Evolutionary conservation across 1,140 invertebrate genomes (phyloP).

Genomic region (Musca vetustissima): DNA sequence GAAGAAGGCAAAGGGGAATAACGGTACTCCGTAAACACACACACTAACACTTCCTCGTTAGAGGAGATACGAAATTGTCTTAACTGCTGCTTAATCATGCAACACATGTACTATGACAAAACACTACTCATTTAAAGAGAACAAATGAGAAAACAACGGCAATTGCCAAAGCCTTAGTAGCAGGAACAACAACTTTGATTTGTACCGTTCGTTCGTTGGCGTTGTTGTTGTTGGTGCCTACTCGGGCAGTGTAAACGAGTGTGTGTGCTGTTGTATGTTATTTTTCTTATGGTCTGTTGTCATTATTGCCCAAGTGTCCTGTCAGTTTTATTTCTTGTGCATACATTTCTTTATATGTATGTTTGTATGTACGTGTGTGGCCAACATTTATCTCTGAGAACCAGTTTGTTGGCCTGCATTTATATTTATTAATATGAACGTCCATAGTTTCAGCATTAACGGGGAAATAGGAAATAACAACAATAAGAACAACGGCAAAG

Average conservation of each 20-base stretch:
- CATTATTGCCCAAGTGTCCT: neutral
- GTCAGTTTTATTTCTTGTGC: neutral
- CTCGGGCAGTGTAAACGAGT: too few relatives aligned
- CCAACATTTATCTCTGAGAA: neutral
- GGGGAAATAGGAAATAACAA: too few relatives aligned
- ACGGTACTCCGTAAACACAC: neutral
- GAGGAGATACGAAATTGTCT: neutral
- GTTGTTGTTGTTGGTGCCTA: too few relatives aligned
- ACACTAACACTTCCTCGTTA: neutral
- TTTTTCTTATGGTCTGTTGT: neutral
- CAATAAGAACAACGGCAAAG: too few relatives aligned
- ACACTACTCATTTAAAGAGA: neutral
- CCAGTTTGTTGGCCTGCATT: neutral
- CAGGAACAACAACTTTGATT: slow-evolving; percentile 1
- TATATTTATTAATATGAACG: neutral
- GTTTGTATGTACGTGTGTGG: neutral
- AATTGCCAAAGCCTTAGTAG: too few relatives aligned
- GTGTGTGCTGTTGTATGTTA: neutral
- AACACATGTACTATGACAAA: neutral
- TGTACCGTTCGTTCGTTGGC: neutral
- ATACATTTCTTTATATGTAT: neutral
- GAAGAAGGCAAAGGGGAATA: neutral
- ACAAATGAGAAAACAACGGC: neutral
- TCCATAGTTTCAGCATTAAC: neutral
- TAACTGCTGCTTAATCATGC: neutral